phyloP scores from a whole-genome alignment of 2,888 invertebrate genomes.

The Rhagophthalmus giganteus region DNA sequence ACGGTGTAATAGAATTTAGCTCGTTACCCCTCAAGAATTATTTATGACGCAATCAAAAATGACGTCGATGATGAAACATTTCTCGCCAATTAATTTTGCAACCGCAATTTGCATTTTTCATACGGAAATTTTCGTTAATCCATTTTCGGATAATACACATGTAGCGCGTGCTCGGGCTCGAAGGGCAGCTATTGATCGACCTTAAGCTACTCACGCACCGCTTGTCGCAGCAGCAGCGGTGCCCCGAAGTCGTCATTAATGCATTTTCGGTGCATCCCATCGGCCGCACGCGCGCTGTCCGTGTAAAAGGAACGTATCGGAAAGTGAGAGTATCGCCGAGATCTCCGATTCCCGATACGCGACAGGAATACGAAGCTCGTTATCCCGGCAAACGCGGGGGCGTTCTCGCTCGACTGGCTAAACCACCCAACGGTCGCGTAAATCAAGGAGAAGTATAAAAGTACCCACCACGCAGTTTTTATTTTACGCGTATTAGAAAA shows the following conservation, averaged over 20 bases:
- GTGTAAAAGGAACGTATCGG: conserved; percentile 12
- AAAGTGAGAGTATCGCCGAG: conserved; percentile 22
- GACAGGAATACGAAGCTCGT: conserved; percentile 34
- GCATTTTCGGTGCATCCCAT: conserved; percentile 19
- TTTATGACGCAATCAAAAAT: too few relatives aligned
- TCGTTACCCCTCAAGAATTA: too few relatives aligned
- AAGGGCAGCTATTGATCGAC: conserved; percentile 30
- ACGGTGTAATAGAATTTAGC: too few relatives aligned
- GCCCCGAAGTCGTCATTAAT: conserved; percentile 17
- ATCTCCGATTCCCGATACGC: conserved; percentile 29
- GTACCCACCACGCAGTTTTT: neutral
- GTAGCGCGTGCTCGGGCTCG: conserved; percentile 31
- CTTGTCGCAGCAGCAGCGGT: conserved; percentile 16
- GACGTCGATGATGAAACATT: too few relatives aligned
- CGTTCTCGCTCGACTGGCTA: conserved; percentile 11
- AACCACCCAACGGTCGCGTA: conserved; percentile 13
- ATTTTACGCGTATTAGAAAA: too few relatives aligned
- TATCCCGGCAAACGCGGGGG: conserved; percentile 26
- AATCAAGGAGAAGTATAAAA: too few relatives aligned
- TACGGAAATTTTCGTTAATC: too few relatives aligned
- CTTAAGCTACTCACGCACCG: conserved; percentile 23
- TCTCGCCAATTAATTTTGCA: too few relatives aligned
- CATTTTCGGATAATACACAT: conserved; percentile 27
- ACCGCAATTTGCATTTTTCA: too few relatives aligned
- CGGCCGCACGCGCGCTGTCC: neutral